Evolutionary conservation across 2,888 invertebrate species (phyloP).

Genomic region (Trichogramma dendrolimi): DNA sequence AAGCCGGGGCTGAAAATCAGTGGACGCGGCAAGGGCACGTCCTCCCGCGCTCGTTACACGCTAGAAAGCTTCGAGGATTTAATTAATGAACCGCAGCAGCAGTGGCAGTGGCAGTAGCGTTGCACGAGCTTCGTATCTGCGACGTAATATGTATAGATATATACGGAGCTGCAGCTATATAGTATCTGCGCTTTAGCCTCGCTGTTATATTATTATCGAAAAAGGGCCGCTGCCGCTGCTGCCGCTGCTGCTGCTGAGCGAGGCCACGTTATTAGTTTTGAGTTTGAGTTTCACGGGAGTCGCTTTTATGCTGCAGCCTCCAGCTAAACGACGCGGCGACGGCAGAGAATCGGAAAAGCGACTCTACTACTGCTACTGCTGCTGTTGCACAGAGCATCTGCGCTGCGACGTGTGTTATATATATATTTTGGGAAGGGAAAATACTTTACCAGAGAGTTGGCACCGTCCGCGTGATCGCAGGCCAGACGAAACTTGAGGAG

Average conservation of each 20-base stretch:
- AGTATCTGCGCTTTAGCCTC: not conserved
- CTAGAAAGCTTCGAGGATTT: conserved; percentile 1
- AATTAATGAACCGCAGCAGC: conserved; percentile 13
- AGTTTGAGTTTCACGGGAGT: not conserved
- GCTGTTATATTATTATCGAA: conserved; percentile 9
- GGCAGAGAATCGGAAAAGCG: no score
- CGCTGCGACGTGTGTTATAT: not conserved
- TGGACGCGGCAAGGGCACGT: conserved; percentile 7
- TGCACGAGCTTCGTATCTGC: no score
- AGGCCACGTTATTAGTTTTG: not conserved
- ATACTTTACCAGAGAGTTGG: conserved; percentile 59
- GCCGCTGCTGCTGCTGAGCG: not conserved
- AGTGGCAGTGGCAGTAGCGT: no score
- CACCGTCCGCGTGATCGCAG: conserved; percentile 67
- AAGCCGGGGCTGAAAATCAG: no score
- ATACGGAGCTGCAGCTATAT: no score
- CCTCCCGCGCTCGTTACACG: not conserved
- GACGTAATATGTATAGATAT: no score
- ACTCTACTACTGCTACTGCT: not conserved
- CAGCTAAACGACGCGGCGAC: no score
- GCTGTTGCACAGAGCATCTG: not conserved
- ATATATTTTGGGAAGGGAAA: not conserved
- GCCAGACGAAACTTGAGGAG: conserved; percentile 77
- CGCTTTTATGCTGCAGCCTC: not conserved
- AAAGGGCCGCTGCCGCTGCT: conserved; percentile 1